Evolutionary conservation across 2,797 vertebrate genomes (phyloP).

Genomic region (Gastrophryne carolinensis): DNA sequence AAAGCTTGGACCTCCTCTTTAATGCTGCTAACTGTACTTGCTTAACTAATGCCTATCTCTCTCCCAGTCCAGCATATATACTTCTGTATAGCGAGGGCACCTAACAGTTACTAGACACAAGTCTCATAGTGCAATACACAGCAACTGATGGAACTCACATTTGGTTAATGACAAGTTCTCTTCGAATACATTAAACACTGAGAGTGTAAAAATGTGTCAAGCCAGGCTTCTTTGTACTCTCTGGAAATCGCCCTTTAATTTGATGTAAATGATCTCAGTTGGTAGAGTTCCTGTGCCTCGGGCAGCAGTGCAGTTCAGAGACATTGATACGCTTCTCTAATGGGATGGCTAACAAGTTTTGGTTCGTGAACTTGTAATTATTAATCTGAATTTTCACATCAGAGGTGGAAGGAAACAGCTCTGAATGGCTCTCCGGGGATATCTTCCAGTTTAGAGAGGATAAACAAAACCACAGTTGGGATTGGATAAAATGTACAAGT

Average conservation of each 20-base stretch:
- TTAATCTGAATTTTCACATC: slow-evolving; percentile 29
- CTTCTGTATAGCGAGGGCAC: no score
- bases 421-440: slow-evolving; percentile 24
- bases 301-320: slow-evolving; percentile 5
- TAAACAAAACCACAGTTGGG: neutral
- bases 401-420: slow-evolving; percentile 9
- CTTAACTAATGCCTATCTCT: no score
- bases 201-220: no score
- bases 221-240: no score
- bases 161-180: no score
- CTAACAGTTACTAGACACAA: no score
- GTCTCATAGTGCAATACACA: no score
- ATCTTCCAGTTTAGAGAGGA: neutral
- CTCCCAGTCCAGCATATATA: no score
- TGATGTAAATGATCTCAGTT: slow-evolving; percentile 11
- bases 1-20: no score
- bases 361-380: slow-evolving; percentile 39
- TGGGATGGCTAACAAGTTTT: slow-evolving; percentile 23
- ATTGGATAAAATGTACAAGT: neutral
- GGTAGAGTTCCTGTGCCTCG: slow-evolving; percentile 17
- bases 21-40: no score
- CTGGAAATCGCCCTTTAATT: neutral
- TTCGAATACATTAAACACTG: no score
- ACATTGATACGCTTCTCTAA: slow-evolving; percentile 12
- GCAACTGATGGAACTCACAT: no score